Evolutionary conservation across 2,113 vertebrate genomes (phyloP), one percentile per base, ranked within the genome.

Genomic region (Apodemus sylvaticus): DNA sequence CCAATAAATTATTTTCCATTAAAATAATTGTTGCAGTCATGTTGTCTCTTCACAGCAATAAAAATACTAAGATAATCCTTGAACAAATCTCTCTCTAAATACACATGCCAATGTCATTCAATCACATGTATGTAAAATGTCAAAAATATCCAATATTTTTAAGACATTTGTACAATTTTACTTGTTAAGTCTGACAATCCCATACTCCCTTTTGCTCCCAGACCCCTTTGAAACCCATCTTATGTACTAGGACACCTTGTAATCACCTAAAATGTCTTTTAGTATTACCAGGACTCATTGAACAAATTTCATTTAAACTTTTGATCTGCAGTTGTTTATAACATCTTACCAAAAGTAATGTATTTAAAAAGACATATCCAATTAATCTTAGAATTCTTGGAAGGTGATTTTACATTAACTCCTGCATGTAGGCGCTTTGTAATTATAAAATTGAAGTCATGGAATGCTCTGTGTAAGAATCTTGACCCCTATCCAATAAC

Each of bases 371-470:
- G 93, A 66, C 60, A 55, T 14, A 86, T 68, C 2, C 4, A 58
- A 24, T 90, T 78, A 64, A 53, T 86, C 22, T 81, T 94, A 29
- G 7, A 90, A 36, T 78, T 87, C 7, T 34, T 20, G 68, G 24
- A 93, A 89, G 31, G 5, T 73, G 81, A 66, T 34, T 85, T 51
- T 62, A 0, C 10, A 89, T 83, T 68, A 36, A 6, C 2, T 68
- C 12, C 17, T 89, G 2, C 5, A 42, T 86, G 36, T 55, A 94
- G 58, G 3, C 62, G n/a, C 58, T 89, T 71, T 34, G 17, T 79
- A 93, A 90, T 76, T 71, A 94, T 29, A 85, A 86, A 81, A 74
- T 64, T 73, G 22, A 95, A 4, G 20, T 7, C 92, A 70, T 4
- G 88, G n/a, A 89, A 68, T 34, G 26, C 55, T 17, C 34, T 87